Conservation (phyloP, 2,113 vertebrate genomes). For the Epinephelus lanceolatus region DNA sequence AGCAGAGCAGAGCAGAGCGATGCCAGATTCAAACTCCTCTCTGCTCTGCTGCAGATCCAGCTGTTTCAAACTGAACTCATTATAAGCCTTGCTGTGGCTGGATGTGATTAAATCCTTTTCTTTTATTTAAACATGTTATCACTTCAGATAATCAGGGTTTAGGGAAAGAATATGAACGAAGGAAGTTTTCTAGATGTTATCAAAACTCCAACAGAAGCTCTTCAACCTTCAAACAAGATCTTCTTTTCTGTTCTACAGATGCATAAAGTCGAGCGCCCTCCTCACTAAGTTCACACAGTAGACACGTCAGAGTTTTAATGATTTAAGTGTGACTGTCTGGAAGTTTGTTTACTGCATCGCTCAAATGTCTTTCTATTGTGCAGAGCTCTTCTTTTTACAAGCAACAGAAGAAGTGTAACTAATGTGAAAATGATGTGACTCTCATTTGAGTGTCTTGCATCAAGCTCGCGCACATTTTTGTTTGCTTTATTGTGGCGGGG, state of each 20-base stretch:
- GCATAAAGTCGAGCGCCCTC: neutral
- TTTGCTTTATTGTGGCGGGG: conserved; percentile 55
- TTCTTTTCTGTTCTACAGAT: neutral
- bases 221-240: neutral
- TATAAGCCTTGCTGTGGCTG: conserved; percentile 16
- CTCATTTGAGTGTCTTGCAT: conserved; percentile 14
- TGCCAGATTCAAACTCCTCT: conserved; percentile 42
- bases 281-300: neutral
- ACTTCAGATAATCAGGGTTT: conserved; percentile 1
- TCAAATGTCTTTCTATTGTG: conserved; percentile 6
- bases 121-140: neutral
- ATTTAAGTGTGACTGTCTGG: neutral
- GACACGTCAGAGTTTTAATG: neutral
- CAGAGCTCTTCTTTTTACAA: conserved; percentile 4
- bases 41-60: conserved; percentile 50
- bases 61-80: conserved; percentile 48
- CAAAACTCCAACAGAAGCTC: neutral
- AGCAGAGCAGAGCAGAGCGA: conserved; percentile 53
- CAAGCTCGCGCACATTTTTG: conserved; percentile 22
- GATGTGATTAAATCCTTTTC: conserved; percentile 12
- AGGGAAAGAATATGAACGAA: neutral
- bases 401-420: conserved; percentile 11
- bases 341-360: conserved; percentile 9
- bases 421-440: conserved; percentile 26
- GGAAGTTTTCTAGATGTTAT: neutral